Evolutionary conservation across 2,113 vertebrate species (phyloP).

Genomic region (Puntigrus tetrazona): DNA sequence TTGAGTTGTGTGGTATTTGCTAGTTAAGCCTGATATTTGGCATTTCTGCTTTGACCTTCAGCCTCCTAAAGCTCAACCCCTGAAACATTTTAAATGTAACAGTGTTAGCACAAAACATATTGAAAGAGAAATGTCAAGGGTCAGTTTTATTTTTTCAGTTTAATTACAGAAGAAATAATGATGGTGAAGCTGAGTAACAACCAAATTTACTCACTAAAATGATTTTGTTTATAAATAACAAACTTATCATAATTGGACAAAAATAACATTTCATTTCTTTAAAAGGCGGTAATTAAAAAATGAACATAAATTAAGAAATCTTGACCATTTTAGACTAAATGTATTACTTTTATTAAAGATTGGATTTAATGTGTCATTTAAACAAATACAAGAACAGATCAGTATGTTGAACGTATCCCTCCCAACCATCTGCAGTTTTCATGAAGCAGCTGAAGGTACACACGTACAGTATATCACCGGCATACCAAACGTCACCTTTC

Average conservation of each 20-base stretch:
- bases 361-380: not conserved
- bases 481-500: slow-evolving; percentile 45
- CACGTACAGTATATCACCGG: not conserved
- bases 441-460: not conserved
- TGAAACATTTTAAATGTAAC: not conserved
- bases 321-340: not conserved
- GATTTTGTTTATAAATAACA: not conserved
- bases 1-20: not conserved
- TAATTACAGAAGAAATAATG: not conserved
- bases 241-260: not conserved
- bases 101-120: not conserved
- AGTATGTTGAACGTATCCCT: not conserved
- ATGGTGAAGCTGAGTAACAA: not conserved
- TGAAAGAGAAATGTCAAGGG: not conserved
- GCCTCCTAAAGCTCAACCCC: not conserved
- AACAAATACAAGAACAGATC: not conserved
- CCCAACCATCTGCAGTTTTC: not conserved
- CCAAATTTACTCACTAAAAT: not conserved
- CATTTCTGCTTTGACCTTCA: not conserved
- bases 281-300: not conserved
- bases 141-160: not conserved
- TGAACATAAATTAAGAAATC: not conserved
- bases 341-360: not conserved
- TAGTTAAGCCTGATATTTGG: not conserved
- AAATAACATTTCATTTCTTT: not conserved